Evolutionary conservation across 1,140 invertebrate genomes (phyloP).

Genomic region (Leptopilina boulardi): DNA sequence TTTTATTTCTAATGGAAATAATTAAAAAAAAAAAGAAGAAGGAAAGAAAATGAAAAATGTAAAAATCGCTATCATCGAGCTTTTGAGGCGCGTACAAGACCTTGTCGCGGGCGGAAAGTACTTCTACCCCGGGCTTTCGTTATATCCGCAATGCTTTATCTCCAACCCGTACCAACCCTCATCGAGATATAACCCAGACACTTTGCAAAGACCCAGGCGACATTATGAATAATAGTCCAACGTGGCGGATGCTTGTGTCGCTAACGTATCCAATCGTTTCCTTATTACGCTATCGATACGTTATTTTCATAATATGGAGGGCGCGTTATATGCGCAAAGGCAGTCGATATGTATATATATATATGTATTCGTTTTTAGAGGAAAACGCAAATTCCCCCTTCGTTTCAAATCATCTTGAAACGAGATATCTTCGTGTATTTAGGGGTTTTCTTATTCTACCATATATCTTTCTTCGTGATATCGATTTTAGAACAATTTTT

Average conservation of each 20-base stretch:
- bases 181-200: constrained; percentile 66
- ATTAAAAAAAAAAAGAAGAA: not conserved
- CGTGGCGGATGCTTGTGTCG: constrained; percentile 59
- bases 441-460: constrained; percentile 45
- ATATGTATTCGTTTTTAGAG: not conserved
- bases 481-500: constrained; percentile 73
- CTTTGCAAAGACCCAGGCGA: constrained; percentile 64
- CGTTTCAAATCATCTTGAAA: not conserved
- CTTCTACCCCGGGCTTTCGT: constrained; percentile 51
- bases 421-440: constrained; percentile 44
- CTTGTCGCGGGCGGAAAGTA: constrained; percentile 48
- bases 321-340: not conserved
- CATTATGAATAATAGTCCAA: constrained; percentile 65
- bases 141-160: constrained; percentile 61
- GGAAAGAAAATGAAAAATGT: too few species aligned
- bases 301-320: constrained; percentile 65
- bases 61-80: constrained; percentile 19
- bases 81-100: constrained; percentile 34
- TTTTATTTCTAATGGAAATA: not conserved
- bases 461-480: constrained; percentile 52
- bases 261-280: constrained; percentile 72
- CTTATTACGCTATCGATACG: constrained; percentile 75
- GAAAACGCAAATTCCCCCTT: constrained; percentile 11
- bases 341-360: not conserved
- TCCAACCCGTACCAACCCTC: constrained; percentile 56